Conservation (phyloP, 1,140 invertebrate genomes). For the Bicyclus anynana region DNA sequence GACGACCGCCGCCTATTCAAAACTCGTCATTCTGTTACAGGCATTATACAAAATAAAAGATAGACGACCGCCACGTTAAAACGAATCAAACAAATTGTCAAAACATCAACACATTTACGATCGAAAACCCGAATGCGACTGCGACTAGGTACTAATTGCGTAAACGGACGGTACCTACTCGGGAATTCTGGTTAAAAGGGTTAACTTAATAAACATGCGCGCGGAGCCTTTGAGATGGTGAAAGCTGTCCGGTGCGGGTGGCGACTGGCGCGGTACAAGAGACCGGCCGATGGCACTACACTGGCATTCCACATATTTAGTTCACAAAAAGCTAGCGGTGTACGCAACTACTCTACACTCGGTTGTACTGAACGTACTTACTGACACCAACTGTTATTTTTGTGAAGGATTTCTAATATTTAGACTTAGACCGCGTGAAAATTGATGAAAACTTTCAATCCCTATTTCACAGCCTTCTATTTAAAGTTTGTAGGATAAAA, state of each 20-base stretch:
- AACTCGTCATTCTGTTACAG: too few relatives aligned
- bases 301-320: slow-evolving; percentile 18
- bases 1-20: too few relatives aligned
- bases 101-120: not conserved
- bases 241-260: slow-evolving; percentile 46
- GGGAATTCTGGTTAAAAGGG: slow-evolving; percentile 58
- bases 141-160: slow-evolving; percentile 31
- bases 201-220: slow-evolving; percentile 65
- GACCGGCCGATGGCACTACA: slow-evolving; percentile 14
- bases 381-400: too few relatives aligned
- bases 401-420: too few relatives aligned
- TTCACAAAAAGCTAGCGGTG: slow-evolving; percentile 12
- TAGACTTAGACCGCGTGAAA: too few relatives aligned
- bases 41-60: too few relatives aligned
- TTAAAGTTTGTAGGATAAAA: too few relatives aligned
- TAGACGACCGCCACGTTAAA: too few relatives aligned
- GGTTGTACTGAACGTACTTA: too few relatives aligned
- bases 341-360: not conserved
- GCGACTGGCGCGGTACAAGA: slow-evolving; percentile 24
- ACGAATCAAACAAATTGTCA: not conserved
- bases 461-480: too few relatives aligned
- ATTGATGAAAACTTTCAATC: too few relatives aligned
- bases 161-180: slow-evolving; percentile 43
- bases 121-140: slow-evolving; percentile 20
- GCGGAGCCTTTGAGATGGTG: slow-evolving; percentile 59